Percentiles rank a stretch among this genome's conserved stretches.
phyloP scores from a whole-genome alignment of 2,113 vertebrate genomes.

The Sorex araneus region DNA sequence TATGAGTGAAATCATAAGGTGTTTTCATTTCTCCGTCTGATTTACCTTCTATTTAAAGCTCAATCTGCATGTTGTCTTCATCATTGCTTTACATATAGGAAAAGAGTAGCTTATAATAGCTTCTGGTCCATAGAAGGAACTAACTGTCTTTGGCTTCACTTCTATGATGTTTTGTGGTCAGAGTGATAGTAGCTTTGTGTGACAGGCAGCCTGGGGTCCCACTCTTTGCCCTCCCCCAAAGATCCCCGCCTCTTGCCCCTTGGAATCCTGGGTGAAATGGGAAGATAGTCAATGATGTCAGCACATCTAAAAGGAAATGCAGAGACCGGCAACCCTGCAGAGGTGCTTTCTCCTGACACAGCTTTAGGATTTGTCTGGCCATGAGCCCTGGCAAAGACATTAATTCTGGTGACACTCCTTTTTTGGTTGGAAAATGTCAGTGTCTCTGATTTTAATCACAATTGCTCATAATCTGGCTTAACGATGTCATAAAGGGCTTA shows the following conservation, averaged over 20 bases:
- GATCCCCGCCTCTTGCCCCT: not conserved
- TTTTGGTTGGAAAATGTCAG: conserved; percentile 46
- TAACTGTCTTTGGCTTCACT: not conserved
- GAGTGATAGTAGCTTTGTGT: not conserved
- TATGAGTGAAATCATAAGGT: not conserved
- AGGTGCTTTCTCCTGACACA: not conserved
- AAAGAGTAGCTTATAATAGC: conserved; percentile 22
- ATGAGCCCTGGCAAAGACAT: not conserved
- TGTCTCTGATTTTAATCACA: conserved; percentile 85
- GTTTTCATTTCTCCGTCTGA: not conserved
- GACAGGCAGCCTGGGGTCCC: not conserved
- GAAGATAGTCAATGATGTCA: not conserved
- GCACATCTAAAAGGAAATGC: not conserved
- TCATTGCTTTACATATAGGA: not conserved
- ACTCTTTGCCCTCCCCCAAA: fast-evolving
- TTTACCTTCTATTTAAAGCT: not conserved
- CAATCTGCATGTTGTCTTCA: not conserved
- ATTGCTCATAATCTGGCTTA: conserved; percentile 78
- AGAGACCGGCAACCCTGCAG: not conserved
- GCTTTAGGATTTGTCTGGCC: not conserved
- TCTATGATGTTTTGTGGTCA: not conserved
- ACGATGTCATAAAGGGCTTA: conserved; percentile 80
- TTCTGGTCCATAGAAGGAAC: conserved; percentile 12
- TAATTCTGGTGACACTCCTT: not conserved
- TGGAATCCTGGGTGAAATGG: not conserved